Evolutionary conservation across 1,140 invertebrate genomes (phyloP).

Genomic region (Philotrypesis tridentata): DNA sequence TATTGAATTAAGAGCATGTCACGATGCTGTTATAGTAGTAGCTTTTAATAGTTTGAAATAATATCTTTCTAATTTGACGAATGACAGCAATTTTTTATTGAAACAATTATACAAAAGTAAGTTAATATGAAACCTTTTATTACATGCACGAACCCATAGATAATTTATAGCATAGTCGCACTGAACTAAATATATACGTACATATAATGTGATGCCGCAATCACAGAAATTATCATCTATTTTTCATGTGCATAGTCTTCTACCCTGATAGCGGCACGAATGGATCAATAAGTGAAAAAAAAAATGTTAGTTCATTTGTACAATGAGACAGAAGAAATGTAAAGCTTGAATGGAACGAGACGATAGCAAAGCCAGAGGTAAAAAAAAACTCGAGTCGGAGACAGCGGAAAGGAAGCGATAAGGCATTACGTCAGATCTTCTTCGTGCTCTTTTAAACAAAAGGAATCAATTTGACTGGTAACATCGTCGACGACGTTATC

Average conservation of each 20-base stretch:
- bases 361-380: not conserved
- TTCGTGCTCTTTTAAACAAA: not conserved
- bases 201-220: no score
- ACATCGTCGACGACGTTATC: slow-evolving; percentile 21
- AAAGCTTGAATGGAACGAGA: not conserved
- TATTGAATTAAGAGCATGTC: no score
- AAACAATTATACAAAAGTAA: not conserved
- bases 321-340: not conserved
- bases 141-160: not conserved
- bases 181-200: no score
- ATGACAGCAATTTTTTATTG: not conserved
- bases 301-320: no score
- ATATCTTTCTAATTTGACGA: not conserved
- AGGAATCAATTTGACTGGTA: slow-evolving; percentile 29
- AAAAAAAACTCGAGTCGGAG: not conserved
- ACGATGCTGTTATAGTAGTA: no score
- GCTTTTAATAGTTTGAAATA: no score
- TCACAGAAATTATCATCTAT: no score
- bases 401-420: not conserved
- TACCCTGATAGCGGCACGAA: no score
- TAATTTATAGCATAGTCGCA: not conserved
- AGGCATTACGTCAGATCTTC: not conserved
- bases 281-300: no score
- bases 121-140: slow-evolving; percentile 14
- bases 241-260: no score